Evolutionary conservation across 2,113 vertebrate species (phyloP).

Genomic region (Rhinopomastus cyanomelas): DNA sequence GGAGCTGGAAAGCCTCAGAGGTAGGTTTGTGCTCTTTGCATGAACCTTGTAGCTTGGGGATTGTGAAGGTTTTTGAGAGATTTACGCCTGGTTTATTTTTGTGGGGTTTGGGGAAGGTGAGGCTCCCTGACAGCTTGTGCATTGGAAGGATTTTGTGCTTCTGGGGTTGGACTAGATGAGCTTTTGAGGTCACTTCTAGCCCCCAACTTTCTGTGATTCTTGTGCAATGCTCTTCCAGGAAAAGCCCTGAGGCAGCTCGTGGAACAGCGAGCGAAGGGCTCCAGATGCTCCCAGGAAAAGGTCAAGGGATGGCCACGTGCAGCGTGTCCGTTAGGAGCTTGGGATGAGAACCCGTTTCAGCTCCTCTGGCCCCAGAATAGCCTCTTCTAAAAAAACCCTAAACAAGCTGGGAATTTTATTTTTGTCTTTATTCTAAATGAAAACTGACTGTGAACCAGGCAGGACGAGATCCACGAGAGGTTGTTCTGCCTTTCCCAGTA

Average conservation of each 20-base stretch:
- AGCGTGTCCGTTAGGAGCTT: not conserved
- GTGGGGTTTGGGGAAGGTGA: not conserved
- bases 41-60: not conserved
- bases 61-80: not conserved
- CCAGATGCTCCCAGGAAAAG: not conserved
- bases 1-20: fast-evolving
- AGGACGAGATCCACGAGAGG: not conserved
- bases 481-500: not conserved
- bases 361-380: not conserved
- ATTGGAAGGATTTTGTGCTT: not conserved
- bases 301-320: not conserved
- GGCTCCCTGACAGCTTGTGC: not conserved
- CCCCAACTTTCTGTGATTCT: not conserved
- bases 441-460: not conserved
- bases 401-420: not conserved
- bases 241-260: not conserved
- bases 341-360: not conserved
- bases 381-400: not conserved
- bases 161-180: no score
- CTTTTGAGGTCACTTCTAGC: no score
- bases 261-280: not conserved
- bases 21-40: not conserved
- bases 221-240: not conserved
- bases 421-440: not conserved
- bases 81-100: not conserved